Conservation (phyloP, 2,113 vertebrate genomes). For the Anhinga rufa region DNA sequence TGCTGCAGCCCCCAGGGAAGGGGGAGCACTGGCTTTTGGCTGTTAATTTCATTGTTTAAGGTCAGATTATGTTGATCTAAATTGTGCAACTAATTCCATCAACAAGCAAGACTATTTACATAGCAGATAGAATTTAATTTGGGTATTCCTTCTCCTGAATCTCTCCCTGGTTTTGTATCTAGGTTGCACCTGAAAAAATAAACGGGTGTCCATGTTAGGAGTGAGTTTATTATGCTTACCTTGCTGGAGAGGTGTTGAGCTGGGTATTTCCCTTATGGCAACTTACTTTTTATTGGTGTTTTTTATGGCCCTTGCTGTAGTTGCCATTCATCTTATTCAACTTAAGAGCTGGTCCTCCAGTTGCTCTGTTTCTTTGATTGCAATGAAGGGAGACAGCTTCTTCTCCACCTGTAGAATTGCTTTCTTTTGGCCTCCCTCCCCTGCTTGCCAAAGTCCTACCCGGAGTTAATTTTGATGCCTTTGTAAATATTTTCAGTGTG, state of each 20-base stretch:
- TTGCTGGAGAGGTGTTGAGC: not conserved
- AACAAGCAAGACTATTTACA: constrained; percentile 12
- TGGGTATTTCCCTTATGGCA: constrained; percentile 14
- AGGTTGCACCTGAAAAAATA: constrained; percentile 43
- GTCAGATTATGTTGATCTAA: constrained; percentile 1
- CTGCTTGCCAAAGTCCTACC: not conserved
- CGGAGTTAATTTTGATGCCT: not conserved
- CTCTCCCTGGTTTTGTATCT: not conserved
- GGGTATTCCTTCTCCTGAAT: not conserved
- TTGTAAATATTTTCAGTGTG: not conserved
- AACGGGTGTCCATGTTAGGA: not conserved
- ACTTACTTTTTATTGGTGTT: constrained; percentile 15
- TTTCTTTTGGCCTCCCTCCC: not conserved
- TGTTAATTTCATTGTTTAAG: constrained; percentile 40
- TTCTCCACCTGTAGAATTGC: not conserved
- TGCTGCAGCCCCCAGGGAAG: not conserved
- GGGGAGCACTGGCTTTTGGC: not conserved
- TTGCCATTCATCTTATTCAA: not conserved
- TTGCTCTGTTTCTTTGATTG: not conserved
- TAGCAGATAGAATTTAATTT: not conserved
- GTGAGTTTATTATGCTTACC: constrained; percentile 25
- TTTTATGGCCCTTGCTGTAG: constrained; percentile 12
- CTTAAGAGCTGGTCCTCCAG: not conserved
- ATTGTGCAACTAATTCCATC: not conserved
- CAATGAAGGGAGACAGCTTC: not conserved